Percentiles rank a stretch among this genome's conserved stretches.
Evolutionary conservation across 2,888 invertebrate species (phyloP).

Genomic region (Cantharis flavilabris): DNA sequence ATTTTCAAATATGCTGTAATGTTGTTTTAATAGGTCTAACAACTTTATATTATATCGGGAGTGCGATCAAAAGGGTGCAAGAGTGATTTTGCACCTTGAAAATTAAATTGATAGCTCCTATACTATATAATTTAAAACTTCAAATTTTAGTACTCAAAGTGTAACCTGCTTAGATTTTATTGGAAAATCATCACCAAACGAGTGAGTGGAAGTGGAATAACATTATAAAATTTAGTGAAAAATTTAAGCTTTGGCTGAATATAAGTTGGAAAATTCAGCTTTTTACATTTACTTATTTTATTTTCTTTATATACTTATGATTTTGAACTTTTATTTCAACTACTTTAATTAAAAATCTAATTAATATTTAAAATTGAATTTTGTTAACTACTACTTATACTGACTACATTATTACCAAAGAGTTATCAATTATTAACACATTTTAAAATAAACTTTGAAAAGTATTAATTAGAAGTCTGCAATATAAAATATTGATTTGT

Average conservation of each 20-base stretch:
- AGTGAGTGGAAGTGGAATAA: not conserved
- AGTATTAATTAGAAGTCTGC: not conserved
- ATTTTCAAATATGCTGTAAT: not conserved
- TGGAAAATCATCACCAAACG: not conserved
- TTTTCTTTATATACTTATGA: not conserved
- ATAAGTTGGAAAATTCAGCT: not conserved
- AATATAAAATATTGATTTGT: not conserved
- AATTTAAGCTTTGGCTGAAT: not conserved
- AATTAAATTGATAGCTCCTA: not conserved
- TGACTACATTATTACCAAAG: not conserved
- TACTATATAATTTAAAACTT: not conserved
- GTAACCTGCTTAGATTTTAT: not conserved
- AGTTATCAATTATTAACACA: not conserved
- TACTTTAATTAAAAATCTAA: not conserved
- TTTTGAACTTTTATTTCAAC: not conserved
- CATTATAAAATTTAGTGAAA: not conserved
- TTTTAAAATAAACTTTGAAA: not conserved
- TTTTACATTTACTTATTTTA: not conserved
- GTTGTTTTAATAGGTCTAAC: not conserved
- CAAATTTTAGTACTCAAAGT: not conserved
- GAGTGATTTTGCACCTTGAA: not conserved
- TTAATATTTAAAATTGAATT: not conserved
- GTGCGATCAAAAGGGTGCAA: not conserved
- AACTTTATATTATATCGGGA: not conserved
- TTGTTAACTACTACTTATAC: not conserved